These are phyloP conservation scores for Melanophora roralis DNA, from an alignment of 2,888 invertebrate genomes.

Conservation along the genomic window DNA sequence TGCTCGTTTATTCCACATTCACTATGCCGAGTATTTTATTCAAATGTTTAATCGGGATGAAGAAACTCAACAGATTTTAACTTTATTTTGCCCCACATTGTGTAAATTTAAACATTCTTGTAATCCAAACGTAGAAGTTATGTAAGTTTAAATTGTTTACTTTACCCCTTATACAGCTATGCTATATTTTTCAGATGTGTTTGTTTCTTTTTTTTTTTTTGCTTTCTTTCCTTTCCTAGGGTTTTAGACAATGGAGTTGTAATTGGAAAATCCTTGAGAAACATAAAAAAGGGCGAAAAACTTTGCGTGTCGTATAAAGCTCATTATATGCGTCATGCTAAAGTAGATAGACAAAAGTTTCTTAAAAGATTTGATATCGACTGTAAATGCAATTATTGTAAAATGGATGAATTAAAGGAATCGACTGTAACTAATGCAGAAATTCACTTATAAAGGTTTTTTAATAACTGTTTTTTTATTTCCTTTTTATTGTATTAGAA, in stretches of 20 bases:
- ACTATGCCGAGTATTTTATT: conserved; percentile 58
- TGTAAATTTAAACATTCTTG: conserved; percentile 62
- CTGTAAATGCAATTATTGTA: conserved; percentile 53
- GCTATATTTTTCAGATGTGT: too few relatives aligned
- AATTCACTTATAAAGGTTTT: not conserved
- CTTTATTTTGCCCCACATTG: conserved; percentile 58
- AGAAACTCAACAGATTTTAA: conserved; percentile 46
- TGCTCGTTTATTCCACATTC: conserved; percentile 53
- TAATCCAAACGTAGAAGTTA: conserved; percentile 63
- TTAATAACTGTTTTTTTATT: not conserved
- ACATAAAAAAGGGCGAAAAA: conserved; percentile 62
- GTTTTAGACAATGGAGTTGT: conserved; percentile 62
- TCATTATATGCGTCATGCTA: conserved; percentile 37
- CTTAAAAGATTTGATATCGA: conserved; percentile 37
- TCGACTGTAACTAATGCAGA: conserved; percentile 48
- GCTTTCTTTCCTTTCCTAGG: conserved; percentile 40
- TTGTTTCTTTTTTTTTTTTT: not conserved
- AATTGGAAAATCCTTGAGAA: conserved; percentile 58
- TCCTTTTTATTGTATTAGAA: conserved; percentile 44
- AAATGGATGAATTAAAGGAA: conserved; percentile 26
- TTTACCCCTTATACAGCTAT: too few relatives aligned
- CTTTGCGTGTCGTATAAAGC: conserved; percentile 63
- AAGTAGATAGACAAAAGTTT: conserved; percentile 14
- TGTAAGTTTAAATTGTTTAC: conserved; percentile 54
- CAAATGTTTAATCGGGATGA: conserved; percentile 31